These are phyloP conservation scores for Homarus americanus DNA, from an alignment of 1,140 invertebrate genomes.

Conservation along the genomic window DNA sequence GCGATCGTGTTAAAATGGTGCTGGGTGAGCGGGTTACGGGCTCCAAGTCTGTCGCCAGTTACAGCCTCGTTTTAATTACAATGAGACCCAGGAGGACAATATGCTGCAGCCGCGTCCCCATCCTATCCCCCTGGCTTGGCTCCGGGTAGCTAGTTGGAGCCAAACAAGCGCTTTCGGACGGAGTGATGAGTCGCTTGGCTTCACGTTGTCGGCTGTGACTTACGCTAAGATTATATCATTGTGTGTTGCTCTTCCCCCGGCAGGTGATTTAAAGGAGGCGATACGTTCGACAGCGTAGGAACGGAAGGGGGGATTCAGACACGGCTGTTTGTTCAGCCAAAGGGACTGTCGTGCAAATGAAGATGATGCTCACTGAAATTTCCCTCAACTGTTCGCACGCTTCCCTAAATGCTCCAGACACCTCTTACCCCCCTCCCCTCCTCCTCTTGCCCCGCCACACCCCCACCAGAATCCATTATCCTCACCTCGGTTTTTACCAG, in stretches of 20 bases:
- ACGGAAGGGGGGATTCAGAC: neutral
- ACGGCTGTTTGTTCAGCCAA: conserved; percentile 46
- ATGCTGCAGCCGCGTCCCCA: neutral
- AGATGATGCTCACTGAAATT: conserved; percentile 49
- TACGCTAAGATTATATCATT: too few relatives aligned
- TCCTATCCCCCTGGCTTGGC: neutral
- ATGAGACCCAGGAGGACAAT: conserved; percentile 56
- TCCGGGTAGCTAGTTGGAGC: neutral
- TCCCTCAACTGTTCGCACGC: conserved; percentile 5
- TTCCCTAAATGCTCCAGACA: conserved; percentile 1
- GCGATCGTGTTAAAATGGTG: neutral
- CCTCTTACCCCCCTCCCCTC: too few relatives aligned
- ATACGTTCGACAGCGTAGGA: neutral
- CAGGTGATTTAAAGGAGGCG: neutral
- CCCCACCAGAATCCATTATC: too few relatives aligned
- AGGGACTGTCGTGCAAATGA: conserved; percentile 55
- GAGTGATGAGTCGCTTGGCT: neutral
- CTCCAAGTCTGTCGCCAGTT: conserved; percentile 34
- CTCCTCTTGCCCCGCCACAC: too few relatives aligned
- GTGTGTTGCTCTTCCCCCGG: neutral
- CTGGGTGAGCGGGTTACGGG: neutral
- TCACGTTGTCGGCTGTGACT: too few relatives aligned
- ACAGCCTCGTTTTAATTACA: conserved; percentile 58
- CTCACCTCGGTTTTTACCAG: too few relatives aligned
- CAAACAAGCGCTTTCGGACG: neutral